phyloP scores from a whole-genome alignment of 1,140 invertebrate species.

The Drosophila leontia region DNA sequence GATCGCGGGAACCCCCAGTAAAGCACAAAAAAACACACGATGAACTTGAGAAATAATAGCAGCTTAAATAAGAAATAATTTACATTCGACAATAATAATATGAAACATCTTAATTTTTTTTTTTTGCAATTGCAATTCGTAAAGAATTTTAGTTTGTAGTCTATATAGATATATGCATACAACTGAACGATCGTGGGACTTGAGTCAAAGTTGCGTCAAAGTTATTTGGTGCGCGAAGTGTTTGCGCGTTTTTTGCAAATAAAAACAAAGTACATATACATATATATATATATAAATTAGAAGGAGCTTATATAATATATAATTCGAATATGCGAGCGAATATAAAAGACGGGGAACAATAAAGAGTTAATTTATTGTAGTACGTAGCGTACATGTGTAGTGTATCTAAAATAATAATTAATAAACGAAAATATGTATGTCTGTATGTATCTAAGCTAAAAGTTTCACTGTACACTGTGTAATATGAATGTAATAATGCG shows the following conservation, averaged over 20 bases:
- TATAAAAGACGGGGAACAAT: conserved; percentile 57
- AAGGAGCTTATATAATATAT: conserved; percentile 23
- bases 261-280: conserved; percentile 1
- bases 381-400: conserved; percentile 70
- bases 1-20: conserved; percentile 21
- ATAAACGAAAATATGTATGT: conserved; percentile 51
- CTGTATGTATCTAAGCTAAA: conserved; percentile 52
- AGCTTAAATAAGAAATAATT: conserved; percentile 23
- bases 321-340: conserved; percentile 13
- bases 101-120: conserved; percentile 51
- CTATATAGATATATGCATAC: conserved; percentile 34
- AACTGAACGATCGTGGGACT: conserved; percentile 52
- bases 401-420: conserved; percentile 56
- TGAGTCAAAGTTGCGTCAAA: conserved; percentile 70
- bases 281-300: conserved; percentile 5
- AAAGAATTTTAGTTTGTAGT: conserved; percentile 59
- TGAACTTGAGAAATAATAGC: conserved; percentile 8
- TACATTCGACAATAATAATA: conserved; percentile 50
- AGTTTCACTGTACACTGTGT: conserved; percentile 54
- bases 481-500: conserved; percentile 57
- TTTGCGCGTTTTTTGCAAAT: conserved; percentile 41
- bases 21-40: conserved; percentile 10
- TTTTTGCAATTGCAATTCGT: conserved; percentile 61
- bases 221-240: conserved; percentile 62
- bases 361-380: conserved; percentile 79